A percentile compares a stretch with the other conserved stretches of the same genome.
Conservation (phyloP, 2,888 invertebrate species). For the Caenorhabditis sp. region DNA sequence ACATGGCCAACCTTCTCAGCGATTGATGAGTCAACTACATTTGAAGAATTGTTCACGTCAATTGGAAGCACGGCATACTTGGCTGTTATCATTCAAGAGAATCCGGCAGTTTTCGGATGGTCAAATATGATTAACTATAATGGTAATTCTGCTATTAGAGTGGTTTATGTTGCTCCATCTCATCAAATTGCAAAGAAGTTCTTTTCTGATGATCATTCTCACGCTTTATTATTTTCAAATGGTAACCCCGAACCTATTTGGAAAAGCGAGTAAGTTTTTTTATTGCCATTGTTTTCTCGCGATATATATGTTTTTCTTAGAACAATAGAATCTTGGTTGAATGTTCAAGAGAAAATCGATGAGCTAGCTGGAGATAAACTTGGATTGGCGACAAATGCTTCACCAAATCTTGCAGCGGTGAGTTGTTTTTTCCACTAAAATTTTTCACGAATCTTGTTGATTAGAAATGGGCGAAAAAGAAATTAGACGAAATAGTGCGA, state of each 20-base stretch:
- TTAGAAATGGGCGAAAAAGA: conserved; percentile 1
- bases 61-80: conserved; percentile 44
- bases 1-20: conserved; percentile 54
- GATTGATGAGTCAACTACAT: conserved; percentile 37
- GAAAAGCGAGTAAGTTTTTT: conserved; percentile 44
- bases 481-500: background rate
- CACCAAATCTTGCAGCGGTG: conserved; percentile 27
- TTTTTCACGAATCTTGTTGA: background rate
- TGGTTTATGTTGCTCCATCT: conserved; percentile 43
- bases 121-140: conserved; percentile 63
- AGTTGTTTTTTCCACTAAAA: background rate
- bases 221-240: conserved; percentile 40
- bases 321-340: conserved; percentile 44
- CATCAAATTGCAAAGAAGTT: conserved; percentile 55
- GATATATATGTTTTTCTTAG: conserved; percentile 17
- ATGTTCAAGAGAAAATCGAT: conserved; percentile 56
- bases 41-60: conserved; percentile 55
- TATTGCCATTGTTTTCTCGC: conserved; percentile 4
- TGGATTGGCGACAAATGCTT: conserved; percentile 7
- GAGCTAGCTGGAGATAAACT: conserved; percentile 44
- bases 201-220: conserved; percentile 37
- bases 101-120: conserved; percentile 60
- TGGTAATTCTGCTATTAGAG: conserved; percentile 39
- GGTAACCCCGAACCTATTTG: conserved; percentile 45
- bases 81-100: conserved; percentile 56